Evolutionary conservation across 37 sponge, comb jelly and placozoan species (phyloP).

Genomic region (Chondrilla cf. caribensis): DNA sequence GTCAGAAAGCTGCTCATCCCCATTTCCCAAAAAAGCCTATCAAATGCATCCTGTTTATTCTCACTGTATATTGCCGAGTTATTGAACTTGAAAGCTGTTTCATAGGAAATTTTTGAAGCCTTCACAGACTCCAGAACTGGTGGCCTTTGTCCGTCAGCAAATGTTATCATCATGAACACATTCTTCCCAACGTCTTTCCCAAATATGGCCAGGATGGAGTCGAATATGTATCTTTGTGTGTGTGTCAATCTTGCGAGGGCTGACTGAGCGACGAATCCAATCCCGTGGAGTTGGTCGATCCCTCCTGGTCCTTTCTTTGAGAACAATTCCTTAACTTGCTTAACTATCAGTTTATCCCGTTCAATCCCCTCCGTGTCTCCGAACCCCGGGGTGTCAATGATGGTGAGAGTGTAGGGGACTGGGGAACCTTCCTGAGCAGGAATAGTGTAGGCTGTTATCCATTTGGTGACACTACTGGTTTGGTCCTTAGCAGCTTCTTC

Average conservation of each 20-base stretch:
- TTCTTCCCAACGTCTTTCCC: constrained; percentile 30
- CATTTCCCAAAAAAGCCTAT: constrained; percentile 73
- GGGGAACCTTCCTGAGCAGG: constrained; percentile 18
- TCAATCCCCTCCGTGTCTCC: constrained; percentile 65
- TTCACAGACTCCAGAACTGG: constrained; percentile 55
- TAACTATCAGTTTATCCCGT: constrained; percentile 31
- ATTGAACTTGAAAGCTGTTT: constrained; percentile 57
- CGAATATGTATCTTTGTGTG: constrained; percentile 60
- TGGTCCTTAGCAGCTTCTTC: constrained; percentile 10
- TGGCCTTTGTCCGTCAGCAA: constrained; percentile 67
- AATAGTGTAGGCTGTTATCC: constrained; percentile 70
- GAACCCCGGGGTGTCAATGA: constrained; percentile 80
- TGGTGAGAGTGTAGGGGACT: constrained; percentile 43
- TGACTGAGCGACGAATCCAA: constrained; percentile 70
- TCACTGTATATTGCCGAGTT: constrained; percentile 56
- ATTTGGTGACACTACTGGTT: constrained; percentile 45
- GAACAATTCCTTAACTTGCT: constrained; percentile 57
- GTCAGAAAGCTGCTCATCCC: constrained; percentile 35
- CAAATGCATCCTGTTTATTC: constrained; percentile 5
- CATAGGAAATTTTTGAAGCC: constrained; percentile 44
- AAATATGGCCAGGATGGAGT: constrained; percentile 55
- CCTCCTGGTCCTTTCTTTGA: constrained; percentile 14
- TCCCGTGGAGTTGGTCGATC: constrained; percentile 54
- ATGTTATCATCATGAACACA: constrained; percentile 75
- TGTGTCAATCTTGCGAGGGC: constrained; percentile 54